These are phyloP conservation scores for Carposina sasakii DNA, from an alignment of 1,140 invertebrate genomes.

Conservation along the genomic window DNA sequence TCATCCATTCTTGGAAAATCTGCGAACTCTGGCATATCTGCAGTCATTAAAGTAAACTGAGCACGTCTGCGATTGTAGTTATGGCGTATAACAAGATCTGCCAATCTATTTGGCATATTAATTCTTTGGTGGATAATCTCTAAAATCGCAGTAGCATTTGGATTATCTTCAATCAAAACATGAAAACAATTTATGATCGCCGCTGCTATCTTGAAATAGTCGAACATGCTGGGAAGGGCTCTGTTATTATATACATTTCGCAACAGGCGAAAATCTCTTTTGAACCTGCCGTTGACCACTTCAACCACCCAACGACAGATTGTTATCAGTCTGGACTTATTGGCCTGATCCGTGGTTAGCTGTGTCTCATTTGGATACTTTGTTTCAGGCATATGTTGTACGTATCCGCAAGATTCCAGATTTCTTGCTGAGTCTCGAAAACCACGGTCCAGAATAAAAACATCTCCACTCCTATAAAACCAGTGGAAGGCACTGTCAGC, in stretches of 20 bases:
- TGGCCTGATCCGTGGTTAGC: background rate
- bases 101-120: too few species aligned
- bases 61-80: background rate
- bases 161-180: background rate
- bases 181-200: background rate
- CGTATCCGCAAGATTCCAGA: background rate
- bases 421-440: too few species aligned
- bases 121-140: too few species aligned
- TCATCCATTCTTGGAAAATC: background rate
- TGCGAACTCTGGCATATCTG: background rate
- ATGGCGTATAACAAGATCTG: too few species aligned
- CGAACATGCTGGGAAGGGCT: conserved; percentile 1
- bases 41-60: background rate
- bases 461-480: background rate
- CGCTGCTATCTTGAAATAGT: conserved; percentile 9
- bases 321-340: background rate
- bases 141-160: conserved; percentile 1
- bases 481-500: background rate
- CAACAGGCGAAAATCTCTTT: conserved; percentile 9
- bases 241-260: conserved; percentile 2
- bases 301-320: conserved; percentile 2
- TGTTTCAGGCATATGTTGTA: background rate
- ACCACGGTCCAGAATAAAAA: background rate
- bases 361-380: background rate
- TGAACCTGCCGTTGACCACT: conserved; percentile 8